Percentiles rank a stretch among this genome's conserved stretches.
Evolutionary conservation across 2,797 vertebrate genomes (phyloP).

Genomic region (Oreochromis grahami): DNA sequence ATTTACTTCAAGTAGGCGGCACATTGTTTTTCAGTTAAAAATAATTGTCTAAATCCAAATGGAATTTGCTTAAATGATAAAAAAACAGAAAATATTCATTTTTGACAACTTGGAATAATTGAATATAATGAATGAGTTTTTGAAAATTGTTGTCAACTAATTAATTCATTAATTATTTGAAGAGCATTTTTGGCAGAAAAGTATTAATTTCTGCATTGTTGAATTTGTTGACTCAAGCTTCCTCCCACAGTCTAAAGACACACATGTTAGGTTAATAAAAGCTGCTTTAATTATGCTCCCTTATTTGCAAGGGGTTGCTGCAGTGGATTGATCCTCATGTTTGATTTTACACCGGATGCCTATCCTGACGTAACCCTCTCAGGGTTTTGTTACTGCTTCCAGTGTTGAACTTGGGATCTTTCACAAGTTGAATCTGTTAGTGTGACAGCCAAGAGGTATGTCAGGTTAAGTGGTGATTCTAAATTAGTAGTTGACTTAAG

Average conservation of each 20-base stretch:
- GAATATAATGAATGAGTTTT: background rate
- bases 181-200: background rate
- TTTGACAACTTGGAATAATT: background rate
- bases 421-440: background rate
- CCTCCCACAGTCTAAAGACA: background rate
- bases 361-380: background rate
- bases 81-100: background rate
- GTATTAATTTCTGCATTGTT: background rate
- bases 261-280: background rate
- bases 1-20: background rate
- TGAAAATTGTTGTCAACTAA: background rate
- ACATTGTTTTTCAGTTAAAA: background rate
- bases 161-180: background rate
- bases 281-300: background rate
- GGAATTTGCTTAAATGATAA: background rate
- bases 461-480: background rate
- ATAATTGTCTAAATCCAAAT: background rate
- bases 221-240: background rate
- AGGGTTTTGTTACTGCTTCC: background rate
- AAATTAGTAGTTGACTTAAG: background rate
- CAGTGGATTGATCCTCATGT: background rate
- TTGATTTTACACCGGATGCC: background rate
- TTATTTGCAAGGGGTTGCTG: background rate
- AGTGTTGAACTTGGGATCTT: background rate
- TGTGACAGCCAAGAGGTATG: background rate